A percentile compares a stretch with the other conserved stretches of the same genome.
Evolutionary conservation across 23 tunicate genomes (phyloP).

Genomic region (Diplosoma virens): DNA sequence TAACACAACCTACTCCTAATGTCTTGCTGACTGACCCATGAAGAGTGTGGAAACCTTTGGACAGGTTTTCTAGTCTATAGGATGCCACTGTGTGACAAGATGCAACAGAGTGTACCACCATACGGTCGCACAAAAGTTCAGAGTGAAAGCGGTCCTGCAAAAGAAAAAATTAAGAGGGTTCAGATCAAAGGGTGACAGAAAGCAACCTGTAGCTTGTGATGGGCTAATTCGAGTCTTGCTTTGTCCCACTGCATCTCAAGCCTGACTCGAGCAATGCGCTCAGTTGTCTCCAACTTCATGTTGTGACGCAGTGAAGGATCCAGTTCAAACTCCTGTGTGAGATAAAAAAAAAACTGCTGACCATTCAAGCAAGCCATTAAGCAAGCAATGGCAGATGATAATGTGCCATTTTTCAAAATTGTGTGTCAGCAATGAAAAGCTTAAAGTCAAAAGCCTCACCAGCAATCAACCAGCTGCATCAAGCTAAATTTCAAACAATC

Average conservation of each 20-base stretch:
- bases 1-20: conserved; percentile 43
- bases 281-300: conserved; percentile 48
- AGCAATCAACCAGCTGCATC: too few relatives aligned
- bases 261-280: conserved; percentile 46
- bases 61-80: conserved; percentile 53
- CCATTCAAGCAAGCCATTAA: too few relatives aligned
- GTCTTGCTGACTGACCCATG: conserved; percentile 34
- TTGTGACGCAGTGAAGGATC: conserved; percentile 73
- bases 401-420: not conserved
- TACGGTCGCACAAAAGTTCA: conserved; percentile 31
- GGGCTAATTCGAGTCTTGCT: conserved; percentile 66
- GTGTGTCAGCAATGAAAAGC: not conserved
- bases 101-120: conserved; percentile 55
- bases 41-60: conserved; percentile 52
- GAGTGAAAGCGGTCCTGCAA: conserved; percentile 46
- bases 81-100: conserved; percentile 68
- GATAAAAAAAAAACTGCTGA: too few relatives aligned
- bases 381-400: too few relatives aligned
- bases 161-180: not conserved
- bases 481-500: too few relatives aligned
- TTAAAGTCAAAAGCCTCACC: too few relatives aligned
- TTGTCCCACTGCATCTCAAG: conserved; percentile 96
- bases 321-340: conserved; percentile 92
- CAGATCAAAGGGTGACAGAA: not conserved
- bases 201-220: conserved; percentile 50